Evolutionary conservation across 2,113 vertebrate genomes (phyloP), one percentile per base, ranked within the genome.

Genomic region (Dinomys branickii): DNA sequence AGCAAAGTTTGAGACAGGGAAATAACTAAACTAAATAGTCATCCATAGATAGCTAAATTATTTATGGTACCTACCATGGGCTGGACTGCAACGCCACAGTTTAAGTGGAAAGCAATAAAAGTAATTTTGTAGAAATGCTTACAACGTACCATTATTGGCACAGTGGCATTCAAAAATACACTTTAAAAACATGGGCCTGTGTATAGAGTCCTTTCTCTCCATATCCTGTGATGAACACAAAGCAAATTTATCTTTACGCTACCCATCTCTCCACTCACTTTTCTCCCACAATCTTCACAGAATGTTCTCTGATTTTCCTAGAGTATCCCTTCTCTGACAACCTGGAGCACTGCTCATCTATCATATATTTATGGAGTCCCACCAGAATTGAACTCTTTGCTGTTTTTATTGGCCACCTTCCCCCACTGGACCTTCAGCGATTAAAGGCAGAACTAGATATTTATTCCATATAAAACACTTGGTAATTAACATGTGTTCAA

Each of bases 1-100:
- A 6, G 14, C 73, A 85, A 82, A 59, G 5, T 67, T 85, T 20
- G 85, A 82, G 84, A 91, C 24, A 93, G 38, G 35, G 85, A 89
- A 96, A 96, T 83, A 83, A 94, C 33, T 92, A 94, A 54, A 35
- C 16, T 80, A 75, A 84, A 92, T 82, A 69, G 44, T 86, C 44
- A 80, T 95, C 77, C 44, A 56, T 65, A 90, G 52, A 63, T 24
- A 85, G 14, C 52, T 91, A 75, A 90, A 67, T 94, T 95, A 95
- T 75, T 94, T 85, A 88, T 58, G 26, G 19, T 35, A 38, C 35
- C 44, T 83, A 47, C 30, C 16, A 71, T 44, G 30, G 88, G 28
- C 47, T 95, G 52, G n/a, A 93, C 38, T 75, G 56, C 2, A 84
- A 63, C n/a, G 33, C 7, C 89, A 63, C n/a, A 22, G 77, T 82